Percentiles rank a stretch among this genome's conserved stretches.
phyloP scores from a whole-genome alignment of 2,888 invertebrate species.

The Iselma pallidipennis region DNA sequence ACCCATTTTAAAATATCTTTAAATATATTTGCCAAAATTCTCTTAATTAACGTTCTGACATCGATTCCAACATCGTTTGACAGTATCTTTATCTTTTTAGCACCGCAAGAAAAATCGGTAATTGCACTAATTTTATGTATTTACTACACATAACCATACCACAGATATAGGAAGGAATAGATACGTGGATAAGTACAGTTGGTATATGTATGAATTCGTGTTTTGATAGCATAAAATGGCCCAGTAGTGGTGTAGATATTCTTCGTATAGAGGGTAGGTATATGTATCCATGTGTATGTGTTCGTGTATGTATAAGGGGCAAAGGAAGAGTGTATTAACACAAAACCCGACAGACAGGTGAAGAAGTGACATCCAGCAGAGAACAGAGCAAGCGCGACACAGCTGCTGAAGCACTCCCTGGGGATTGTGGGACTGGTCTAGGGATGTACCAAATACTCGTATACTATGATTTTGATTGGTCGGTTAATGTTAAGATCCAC shows the following conservation, averaged over 20 bases:
- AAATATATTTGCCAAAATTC: too few relatives aligned
- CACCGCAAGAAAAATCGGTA: too few relatives aligned
- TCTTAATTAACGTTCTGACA: too few relatives aligned
- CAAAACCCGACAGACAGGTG: slow-evolving; percentile 43
- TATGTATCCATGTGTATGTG: not conserved
- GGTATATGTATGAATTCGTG: not conserved
- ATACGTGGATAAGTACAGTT: not conserved
- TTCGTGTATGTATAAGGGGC: not conserved
- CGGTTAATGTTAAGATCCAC: slow-evolving; percentile 23
- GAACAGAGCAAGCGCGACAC: slow-evolving; percentile 40
- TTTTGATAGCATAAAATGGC: slow-evolving; percentile 1
- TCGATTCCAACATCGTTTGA: too few relatives aligned
- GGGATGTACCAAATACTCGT: slow-evolving; percentile 19
- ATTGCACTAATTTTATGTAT: too few relatives aligned
- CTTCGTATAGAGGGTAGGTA: not conserved
- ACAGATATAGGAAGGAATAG: too few relatives aligned
- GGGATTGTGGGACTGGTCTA: slow-evolving; percentile 33
- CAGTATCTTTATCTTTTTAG: too few relatives aligned
- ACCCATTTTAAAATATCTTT: too few relatives aligned
- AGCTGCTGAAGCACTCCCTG: slow-evolving; percentile 38
- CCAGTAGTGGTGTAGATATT: not conserved
- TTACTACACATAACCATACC: too few relatives aligned
- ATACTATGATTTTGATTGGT: slow-evolving; percentile 32
- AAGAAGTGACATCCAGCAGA: slow-evolving; percentile 48
- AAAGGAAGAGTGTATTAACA: slow-evolving; percentile 19